A percentile compares a stretch with the other conserved stretches of the same genome.
phyloP scores from a whole-genome alignment of 2,888 invertebrate species.

The Metopia argyrocephala region DNA sequence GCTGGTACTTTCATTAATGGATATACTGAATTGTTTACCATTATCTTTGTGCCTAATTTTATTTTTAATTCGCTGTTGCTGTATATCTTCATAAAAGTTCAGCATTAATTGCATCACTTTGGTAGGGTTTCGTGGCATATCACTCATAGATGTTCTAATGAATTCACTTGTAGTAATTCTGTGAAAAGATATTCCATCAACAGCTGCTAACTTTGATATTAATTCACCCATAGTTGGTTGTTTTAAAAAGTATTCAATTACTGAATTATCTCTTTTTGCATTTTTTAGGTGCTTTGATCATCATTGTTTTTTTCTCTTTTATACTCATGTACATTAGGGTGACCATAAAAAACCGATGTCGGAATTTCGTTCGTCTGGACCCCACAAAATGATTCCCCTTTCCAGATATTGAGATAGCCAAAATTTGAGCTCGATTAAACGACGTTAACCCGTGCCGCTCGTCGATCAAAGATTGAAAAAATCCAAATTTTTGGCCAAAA shows the following conservation, averaged over 20 bases:
- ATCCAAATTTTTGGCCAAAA: too few relatives aligned
- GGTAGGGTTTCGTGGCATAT: neutral
- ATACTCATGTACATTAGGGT: too few relatives aligned
- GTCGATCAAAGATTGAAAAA: too few relatives aligned
- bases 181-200: neutral
- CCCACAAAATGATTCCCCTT: too few relatives aligned
- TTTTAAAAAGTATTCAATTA: neutral
- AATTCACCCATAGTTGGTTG: neutral
- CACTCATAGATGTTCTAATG: neutral
- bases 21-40: too few relatives aligned
- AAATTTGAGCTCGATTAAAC: too few relatives aligned
- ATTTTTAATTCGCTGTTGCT: neutral
- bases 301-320: neutral
- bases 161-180: neutral
- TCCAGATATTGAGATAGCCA: too few relatives aligned
- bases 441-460: too few relatives aligned
- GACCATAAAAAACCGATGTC: too few relatives aligned
- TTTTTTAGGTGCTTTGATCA: neutral
- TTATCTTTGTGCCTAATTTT: too few relatives aligned
- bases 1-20: too few relatives aligned
- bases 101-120: neutral
- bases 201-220: neutral
- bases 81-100: neutral
- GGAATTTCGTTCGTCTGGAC: too few relatives aligned
- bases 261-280: constrained; percentile 2